Base-by-base conservation (phyloP, 2,888 invertebrate species). In the Sialis lutaria region DNA sequence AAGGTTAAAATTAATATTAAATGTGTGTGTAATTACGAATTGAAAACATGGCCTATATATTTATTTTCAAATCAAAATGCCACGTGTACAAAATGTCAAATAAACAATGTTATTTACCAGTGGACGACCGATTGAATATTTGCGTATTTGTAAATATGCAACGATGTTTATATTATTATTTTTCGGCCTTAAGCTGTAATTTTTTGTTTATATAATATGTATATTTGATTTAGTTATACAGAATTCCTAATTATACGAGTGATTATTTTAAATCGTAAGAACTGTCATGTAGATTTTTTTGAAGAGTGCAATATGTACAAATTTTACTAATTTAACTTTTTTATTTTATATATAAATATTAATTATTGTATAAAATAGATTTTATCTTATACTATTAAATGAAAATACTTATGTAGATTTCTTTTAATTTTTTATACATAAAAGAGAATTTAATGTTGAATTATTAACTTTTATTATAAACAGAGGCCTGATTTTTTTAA, bases 251-350 rank as follows among this genome's bases (percentile, higher is more conserved):
- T 22, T 22, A 22, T 22, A 42, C 30, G 40, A 33, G 32, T 44
- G 47, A 49, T 47, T 49, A 44, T 46, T 44, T 46, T 49, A 31
- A 34, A 47, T 47, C 44, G 34, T 44, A 37, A 49, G 9, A 40
- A 47, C 41, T 42, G 40, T 35, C 37, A 40, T 33, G 46, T 46
- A 61, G 57, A 58, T 57, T 59, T 59, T 59, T 44, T 61, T 58
- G 59, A 58, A 73, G 75, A 75, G 77, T 77, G 77, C 77, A 77
- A 77, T 77, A 77, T 77, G 76, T 77, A 77, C 76, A 77, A 77
- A 77, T 76, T 75, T 74, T 74, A 73, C 63, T 65, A 65, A 65
- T 58, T 64, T 64, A 62, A 59, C 58, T 58, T 63, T 64, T 62
- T 64, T 61, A 53, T 52, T 52, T 32, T 12, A 33, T 12, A 13